Base-by-base conservation (phyloP, 2,797 vertebrate species). In the Girardinus metallicus region DNA sequence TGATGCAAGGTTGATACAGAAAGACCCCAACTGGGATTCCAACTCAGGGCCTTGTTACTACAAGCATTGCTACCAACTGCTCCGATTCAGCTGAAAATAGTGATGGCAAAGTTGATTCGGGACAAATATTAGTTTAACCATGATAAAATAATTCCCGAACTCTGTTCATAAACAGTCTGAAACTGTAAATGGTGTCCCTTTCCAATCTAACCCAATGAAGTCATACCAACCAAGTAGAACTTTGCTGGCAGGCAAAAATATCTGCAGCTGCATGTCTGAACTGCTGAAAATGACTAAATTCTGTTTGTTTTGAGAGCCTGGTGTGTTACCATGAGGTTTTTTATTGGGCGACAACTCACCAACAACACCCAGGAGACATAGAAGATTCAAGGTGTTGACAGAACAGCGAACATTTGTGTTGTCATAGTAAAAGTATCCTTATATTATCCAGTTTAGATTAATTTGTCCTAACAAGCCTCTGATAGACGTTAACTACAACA, bases 381-480 rank as follows among this genome's bases (percentile, higher is more conserved):
- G 23, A n/a, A 7, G 13, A 46, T 8, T 13, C 41, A 71, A 71
- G 68, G 41, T 71, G 68, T 44, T 46, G 13, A 71, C 13, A 71
- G 41, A 71, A 29, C 26, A 29, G 68, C 3, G 41, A 71, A 46
- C 13, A 44, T 70, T 70, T 44, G 11, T 70, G 68, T 70, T 70
- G 68, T 43, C 41, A 70, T 70, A 13, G 68, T n/a, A 43, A 15
- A 41, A n/a, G 15, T 41, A 70, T 43, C 43, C 68, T 71, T n/a
- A 29, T 3, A 71, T 70, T 70, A 70, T 44, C 43, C 41, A 71
- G 43, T 71, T 44, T 46, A 46, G 68, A 71, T 46, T 16, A 26
- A 44, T 71, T 26, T 71, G 41, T 46, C 26, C 13, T 16, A 71
- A 71, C 68, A 71, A 71, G 68, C 43, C 68, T 71, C 26, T 71